A percentile compares a stretch with the other conserved stretches of the same genome.
phyloP scores from a whole-genome alignment of 2,113 vertebrate species.

The Strix aluco region DNA sequence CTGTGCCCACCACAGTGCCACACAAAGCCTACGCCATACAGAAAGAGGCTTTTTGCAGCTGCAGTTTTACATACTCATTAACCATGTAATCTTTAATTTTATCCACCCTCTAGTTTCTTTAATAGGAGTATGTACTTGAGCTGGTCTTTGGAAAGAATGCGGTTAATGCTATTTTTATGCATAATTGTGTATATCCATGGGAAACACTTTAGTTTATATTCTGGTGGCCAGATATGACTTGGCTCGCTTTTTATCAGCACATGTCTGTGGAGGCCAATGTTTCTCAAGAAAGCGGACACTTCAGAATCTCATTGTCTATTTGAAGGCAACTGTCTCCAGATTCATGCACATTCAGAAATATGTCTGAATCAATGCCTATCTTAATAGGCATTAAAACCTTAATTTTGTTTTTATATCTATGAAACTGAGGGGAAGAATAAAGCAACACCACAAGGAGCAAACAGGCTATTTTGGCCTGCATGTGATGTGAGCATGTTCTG shows the following conservation, averaged over 20 bases:
- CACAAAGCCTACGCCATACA: background rate
- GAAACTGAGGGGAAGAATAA: background rate
- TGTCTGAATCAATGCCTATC: background rate
- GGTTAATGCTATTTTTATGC: background rate
- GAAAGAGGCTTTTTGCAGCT: background rate
- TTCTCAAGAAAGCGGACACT: background rate
- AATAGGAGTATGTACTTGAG: background rate
- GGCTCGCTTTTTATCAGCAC: background rate
- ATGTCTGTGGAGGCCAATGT: background rate
- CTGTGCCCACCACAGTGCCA: background rate
- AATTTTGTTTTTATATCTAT: background rate
- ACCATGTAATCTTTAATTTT: slow-evolving; percentile 3
- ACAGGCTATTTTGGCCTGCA: background rate
- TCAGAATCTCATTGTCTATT: background rate
- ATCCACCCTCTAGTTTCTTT: background rate
- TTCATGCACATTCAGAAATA: background rate
- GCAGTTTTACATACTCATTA: background rate
- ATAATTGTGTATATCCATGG: background rate
- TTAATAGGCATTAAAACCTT: background rate
- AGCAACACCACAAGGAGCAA: background rate
- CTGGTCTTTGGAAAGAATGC: background rate
- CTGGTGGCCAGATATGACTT: background rate
- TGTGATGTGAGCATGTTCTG: background rate
- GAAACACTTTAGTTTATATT: background rate
- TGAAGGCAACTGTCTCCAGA: background rate